A percentile compares a stretch with the other conserved stretches of the same genome.
Evolutionary conservation across 2,113 vertebrate species (phyloP).

Genomic region (Circaetus gallicus): DNA sequence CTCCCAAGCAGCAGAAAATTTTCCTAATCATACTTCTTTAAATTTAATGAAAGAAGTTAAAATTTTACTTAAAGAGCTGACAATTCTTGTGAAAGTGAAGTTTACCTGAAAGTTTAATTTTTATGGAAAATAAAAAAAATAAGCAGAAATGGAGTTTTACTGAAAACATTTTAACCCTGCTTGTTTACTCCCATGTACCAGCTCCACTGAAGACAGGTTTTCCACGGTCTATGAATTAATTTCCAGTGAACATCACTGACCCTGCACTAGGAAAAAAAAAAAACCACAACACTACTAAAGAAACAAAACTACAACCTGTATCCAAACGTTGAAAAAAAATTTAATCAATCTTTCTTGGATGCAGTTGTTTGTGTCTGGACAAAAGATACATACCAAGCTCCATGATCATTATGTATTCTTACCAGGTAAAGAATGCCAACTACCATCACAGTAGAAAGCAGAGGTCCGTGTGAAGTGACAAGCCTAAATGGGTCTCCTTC

Average conservation of each 20-base stretch:
- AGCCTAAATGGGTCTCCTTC: not conserved
- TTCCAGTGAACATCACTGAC: not conserved
- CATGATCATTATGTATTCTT: not conserved
- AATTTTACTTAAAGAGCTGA: not conserved
- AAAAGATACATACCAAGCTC: not conserved
- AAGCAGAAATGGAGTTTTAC: not conserved
- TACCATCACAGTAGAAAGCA: not conserved
- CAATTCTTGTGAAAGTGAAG: not conserved
- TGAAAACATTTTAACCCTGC: not conserved
- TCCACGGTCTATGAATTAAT: not conserved
- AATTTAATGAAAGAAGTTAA: not conserved
- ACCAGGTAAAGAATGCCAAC: not conserved
- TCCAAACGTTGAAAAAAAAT: not conserved
- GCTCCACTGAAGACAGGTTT: not conserved
- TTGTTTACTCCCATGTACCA: not conserved
- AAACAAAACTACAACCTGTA: not conserved
- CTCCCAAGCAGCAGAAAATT: not conserved
- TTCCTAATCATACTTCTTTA: not conserved
- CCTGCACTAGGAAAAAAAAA: not conserved
- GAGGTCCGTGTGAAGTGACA: not conserved
- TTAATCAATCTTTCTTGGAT: not conserved
- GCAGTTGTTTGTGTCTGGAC: not conserved
- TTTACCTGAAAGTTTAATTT: not conserved
- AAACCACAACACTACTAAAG: not conserved
- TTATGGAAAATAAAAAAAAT: not conserved